Conservation (phyloP, 2,797 vertebrate species). For the Coracias cyanogaster region DNA sequence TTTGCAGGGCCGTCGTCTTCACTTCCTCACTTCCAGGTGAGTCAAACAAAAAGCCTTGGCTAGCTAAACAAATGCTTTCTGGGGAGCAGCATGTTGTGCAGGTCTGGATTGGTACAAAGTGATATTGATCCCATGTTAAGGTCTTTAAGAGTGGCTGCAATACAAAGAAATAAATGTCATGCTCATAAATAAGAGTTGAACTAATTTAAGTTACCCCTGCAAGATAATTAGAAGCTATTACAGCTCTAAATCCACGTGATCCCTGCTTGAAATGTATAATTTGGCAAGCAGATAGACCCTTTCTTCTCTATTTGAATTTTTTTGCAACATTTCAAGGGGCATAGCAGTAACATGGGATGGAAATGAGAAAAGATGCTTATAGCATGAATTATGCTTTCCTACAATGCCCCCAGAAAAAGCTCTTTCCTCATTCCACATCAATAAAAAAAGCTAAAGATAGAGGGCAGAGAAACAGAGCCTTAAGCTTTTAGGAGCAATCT, state of each 20-base stretch:
- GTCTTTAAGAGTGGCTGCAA: constrained; percentile 20
- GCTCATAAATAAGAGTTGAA: constrained; percentile 33
- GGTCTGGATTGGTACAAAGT: constrained; percentile 16
- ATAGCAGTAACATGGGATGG: neutral
- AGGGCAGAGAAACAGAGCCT: neutral
- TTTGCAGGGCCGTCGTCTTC: neutral
- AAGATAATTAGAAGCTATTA: constrained; percentile 25
- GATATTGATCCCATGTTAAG: constrained; percentile 11
- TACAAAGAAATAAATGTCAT: constrained; percentile 56
- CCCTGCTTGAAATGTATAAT: neutral
- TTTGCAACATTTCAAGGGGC: neutral
- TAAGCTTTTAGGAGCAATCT: constrained; percentile 21
- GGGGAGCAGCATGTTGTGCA: neutral
- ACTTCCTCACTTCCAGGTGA: neutral
- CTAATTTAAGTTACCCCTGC: constrained; percentile 30
- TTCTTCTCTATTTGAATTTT: neutral
- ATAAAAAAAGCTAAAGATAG: neutral
- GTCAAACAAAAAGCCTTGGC: neutral
- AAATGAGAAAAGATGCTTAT: neutral
- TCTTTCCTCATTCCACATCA: neutral
- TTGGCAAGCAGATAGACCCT: neutral
- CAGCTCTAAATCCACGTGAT: neutral
- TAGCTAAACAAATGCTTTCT: neutral
- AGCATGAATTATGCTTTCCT: neutral
- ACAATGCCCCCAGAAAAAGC: neutral